Conservation (phyloP, 2,113 vertebrate species). For the Xenopus tropicalis region DNA sequence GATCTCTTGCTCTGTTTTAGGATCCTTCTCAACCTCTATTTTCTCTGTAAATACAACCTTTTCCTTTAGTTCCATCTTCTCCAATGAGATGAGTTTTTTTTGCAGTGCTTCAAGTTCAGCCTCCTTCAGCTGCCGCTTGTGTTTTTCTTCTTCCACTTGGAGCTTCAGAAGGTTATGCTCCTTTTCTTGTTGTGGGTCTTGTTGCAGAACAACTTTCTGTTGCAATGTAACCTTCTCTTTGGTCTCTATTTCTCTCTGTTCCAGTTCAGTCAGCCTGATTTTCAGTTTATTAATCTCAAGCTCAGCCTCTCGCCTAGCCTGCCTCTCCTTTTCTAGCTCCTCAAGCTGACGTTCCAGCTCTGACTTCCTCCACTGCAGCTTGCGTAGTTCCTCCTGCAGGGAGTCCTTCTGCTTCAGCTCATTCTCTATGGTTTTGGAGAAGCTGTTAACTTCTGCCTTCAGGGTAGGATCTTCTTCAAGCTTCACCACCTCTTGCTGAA, state of each 20-base stretch:
- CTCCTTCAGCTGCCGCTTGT: conserved; percentile 81
- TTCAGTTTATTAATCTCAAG: conserved; percentile 86
- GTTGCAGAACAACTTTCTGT: conserved; percentile 93
- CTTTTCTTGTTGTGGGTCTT: conserved; percentile 92
- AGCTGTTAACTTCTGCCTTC: conserved; percentile 75
- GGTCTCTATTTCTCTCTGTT: conserved; percentile 73
- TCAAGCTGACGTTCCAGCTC: conserved; percentile 88
- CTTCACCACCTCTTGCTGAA: conserved; percentile 89
- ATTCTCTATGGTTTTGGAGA: conserved; percentile 74
- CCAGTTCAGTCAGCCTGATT: conserved; percentile 75
- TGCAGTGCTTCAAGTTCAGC: conserved; percentile 75
- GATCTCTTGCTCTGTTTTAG: conserved; percentile 84
- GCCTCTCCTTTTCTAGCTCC: conserved; percentile 85
- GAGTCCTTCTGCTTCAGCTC: conserved; percentile 82
- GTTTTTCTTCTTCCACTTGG: conserved; percentile 87
- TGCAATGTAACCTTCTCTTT: conserved; percentile 87
- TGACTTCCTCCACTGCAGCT: conserved; percentile 72
- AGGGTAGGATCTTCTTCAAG: conserved; percentile 82
- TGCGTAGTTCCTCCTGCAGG: conserved; percentile 76
- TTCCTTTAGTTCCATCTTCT: conserved; percentile 86
- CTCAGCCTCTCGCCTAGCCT: conserved; percentile 82
- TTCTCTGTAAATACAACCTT: conserved; percentile 92
- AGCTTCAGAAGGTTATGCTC: conserved; percentile 84
- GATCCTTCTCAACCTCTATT: conserved; percentile 86
- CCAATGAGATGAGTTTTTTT: conserved; percentile 75